phyloP scores from a whole-genome alignment of 2,113 vertebrate genomes.

The Regulus satrapa region DNA sequence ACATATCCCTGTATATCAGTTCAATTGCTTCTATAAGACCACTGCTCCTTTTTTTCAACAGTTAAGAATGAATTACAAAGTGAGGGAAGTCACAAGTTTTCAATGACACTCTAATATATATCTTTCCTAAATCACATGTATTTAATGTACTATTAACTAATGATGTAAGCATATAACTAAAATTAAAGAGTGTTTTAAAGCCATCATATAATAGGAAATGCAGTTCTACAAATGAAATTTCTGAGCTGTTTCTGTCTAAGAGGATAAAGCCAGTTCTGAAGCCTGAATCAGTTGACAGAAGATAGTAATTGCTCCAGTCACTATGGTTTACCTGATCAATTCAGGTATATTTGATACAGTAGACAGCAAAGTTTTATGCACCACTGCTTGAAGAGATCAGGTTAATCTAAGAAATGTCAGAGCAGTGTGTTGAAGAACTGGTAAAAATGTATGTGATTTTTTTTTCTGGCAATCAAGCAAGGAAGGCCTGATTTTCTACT shows the following conservation, averaged over 20 bases:
- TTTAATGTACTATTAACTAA: conserved; percentile 26
- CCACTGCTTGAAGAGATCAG: accelerated
- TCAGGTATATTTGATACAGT: not conserved
- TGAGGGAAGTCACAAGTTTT: conserved; percentile 44
- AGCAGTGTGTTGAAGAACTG: not conserved
- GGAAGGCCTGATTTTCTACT: not conserved
- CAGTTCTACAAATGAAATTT: not conserved
- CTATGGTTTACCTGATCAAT: not conserved
- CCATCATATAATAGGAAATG: not conserved
- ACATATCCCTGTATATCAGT: conserved; percentile 3
- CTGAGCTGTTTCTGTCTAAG: not conserved
- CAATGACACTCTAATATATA: conserved; percentile 1
- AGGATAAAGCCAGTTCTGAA: not conserved
- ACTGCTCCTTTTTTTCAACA: not conserved
- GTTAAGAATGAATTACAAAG: conserved; percentile 29
- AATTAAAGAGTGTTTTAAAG: conserved; percentile 24
- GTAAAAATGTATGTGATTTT: not conserved
- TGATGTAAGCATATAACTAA: not conserved
- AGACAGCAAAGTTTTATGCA: not conserved
- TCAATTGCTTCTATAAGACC: conserved; percentile 7
- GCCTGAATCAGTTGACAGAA: not conserved
- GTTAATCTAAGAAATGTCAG: not conserved
- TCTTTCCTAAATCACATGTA: conserved; percentile 34
- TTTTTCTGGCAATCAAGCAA: not conserved
- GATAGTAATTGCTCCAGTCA: not conserved